Evolutionary conservation across 1,140 invertebrate genomes (phyloP), one percentile per base, ranked within the genome.

Genomic region (Drosophila trapezifrons): DNA sequence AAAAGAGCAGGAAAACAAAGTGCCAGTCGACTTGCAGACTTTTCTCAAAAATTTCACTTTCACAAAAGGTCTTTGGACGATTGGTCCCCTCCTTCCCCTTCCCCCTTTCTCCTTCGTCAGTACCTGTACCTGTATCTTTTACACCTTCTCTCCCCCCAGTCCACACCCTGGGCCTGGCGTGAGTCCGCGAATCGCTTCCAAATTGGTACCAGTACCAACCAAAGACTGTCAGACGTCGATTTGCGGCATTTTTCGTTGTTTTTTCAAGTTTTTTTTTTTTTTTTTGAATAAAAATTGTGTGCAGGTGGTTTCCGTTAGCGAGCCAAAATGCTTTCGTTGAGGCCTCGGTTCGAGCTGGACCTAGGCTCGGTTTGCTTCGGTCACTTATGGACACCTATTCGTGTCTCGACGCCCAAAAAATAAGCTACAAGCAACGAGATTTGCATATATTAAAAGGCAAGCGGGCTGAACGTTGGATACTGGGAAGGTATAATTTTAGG

Each of bases 1-100:
- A 46, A 78, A 55, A n/a, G 51, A 52, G 57, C 51, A 56, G 70
- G 57, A 78, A 72, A 86, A 71, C 78, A 60, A 72, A 83, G 75
- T 82, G 76, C 56, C 60, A 52, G 80, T 49, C 73, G 59, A 67
- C 47, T 77, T 62, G 40, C 64, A 49, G 59, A 76, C 66, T 65
- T 76, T 64, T 62, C 49, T 20, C 49, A 54, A 83, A 82, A 76
- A 86, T 86, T 86, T 86, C 82, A 86, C 82, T 86, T 86, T 86
- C 83, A 86, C 82, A 79, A 86, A 85, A 86, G 82, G 82, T 86
- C 82, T 86, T 73, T 79, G 82, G 75, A 87, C 82, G 83, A 35
- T 54, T 46, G 62, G 49, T 56, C 46, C 45, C 49, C 29, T 40
- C 38, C 25, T 20, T 27, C 17, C 20, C n/a, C 49, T 49, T 32